Percentiles rank a stretch among this genome's conserved stretches.
phyloP scores from a whole-genome alignment of 2,113 vertebrate genomes.

The Phylloscopus whistleri region DNA sequence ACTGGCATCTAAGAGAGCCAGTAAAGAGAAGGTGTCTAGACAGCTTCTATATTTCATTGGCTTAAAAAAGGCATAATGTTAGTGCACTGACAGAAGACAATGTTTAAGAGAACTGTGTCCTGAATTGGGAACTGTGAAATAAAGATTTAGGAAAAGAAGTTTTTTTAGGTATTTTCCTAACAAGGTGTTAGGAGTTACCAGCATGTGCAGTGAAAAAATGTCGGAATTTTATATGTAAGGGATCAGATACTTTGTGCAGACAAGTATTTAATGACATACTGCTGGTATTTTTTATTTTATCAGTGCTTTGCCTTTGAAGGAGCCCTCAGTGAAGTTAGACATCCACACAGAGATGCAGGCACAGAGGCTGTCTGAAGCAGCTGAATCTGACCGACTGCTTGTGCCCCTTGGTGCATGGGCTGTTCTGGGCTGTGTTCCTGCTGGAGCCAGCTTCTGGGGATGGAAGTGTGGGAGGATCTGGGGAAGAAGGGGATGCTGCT shows the following conservation, averaged over 20 bases:
- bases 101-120: not conserved
- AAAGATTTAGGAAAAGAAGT: not conserved
- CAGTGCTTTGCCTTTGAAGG: not conserved
- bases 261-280: not conserved
- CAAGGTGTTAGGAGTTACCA: not conserved
- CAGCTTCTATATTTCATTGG: not conserved
- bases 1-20: not conserved
- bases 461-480: not conserved
- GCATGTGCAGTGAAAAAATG: not conserved
- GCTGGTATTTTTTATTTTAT: not conserved
- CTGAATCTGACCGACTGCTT: accelerated
- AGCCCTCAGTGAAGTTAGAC: not conserved
- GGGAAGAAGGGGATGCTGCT: not conserved
- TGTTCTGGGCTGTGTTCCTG: not conserved
- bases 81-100: not conserved
- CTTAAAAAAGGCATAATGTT: not conserved
- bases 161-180: not conserved
- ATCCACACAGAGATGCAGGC: not conserved
- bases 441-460: not conserved
- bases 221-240: not conserved
- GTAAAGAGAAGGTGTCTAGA: not conserved
- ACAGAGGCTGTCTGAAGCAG: not conserved
- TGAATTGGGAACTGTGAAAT: not conserved
- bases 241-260: not conserved
- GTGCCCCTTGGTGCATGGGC: not conserved